Base-by-base conservation (phyloP, 2,113 vertebrate genomes). In the Nothocercus nigrocapillus region DNA sequence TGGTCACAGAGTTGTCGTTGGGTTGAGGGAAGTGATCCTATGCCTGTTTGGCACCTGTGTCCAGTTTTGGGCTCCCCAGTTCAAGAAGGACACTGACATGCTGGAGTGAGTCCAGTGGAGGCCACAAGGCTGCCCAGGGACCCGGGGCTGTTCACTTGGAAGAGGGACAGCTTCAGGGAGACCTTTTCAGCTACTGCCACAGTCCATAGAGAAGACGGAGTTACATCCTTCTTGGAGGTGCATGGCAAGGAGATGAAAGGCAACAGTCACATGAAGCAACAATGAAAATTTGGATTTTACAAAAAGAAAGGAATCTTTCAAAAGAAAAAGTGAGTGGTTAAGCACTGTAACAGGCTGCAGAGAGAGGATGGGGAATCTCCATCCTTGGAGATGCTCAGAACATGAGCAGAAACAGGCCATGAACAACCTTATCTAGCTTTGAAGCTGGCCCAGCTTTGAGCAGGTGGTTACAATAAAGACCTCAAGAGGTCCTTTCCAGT, bases 51-150 rank as follows among this genome's bases (percentile, higher is more conserved):
- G 25, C 40, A 69, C 47, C 59, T 70, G 13, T n/a, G 11, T 7
- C 44, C 30, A n/a, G 12, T 77, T 77, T 66, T 77, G 24, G 42
- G 27, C 22, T 38, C 36, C 32, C 10, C 18, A 30, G 27, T 30
- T 25, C 36, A 77, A 59, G 58, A 51, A 0, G 0, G 72, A 30
- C 14, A 8, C 34, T 45, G 22, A 64, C 1, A 1, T 27, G 20
- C 38, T 63, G 28, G 21, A 69, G 34, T 34, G 34, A 24, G 47
- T 25, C 20, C n/a, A 36, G n/a, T 30, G 40, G 19, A 49, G 13
- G 24, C 40, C 40, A 76, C 13, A 30, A 49, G 49, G 21, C 25
- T 59, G 32, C 27, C 14, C 17, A 44, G 18, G 40, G 30, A 78
- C 8, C 18, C 13, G 22, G 22, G 12, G 59, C 58, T 77, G 21